These are phyloP conservation scores for Ophthalmolycus amberensis DNA, from an alignment of 2,113 vertebrate genomes.

Conservation along the genomic window DNA sequence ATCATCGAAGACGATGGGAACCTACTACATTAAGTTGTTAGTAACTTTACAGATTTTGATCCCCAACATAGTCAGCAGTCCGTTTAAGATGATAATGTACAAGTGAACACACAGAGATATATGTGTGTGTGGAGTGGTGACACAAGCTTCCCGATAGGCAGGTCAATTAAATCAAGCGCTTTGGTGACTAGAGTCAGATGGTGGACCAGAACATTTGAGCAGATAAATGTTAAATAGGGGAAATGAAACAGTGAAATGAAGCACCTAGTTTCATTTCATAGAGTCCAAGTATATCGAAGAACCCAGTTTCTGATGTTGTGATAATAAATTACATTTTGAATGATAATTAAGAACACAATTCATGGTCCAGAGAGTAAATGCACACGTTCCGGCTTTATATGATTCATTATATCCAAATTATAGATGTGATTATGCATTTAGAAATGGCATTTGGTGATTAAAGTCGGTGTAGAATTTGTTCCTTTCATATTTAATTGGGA, in stretches of 20 bases:
- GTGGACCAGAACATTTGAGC: slow-evolving; percentile 29
- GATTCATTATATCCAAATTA: background rate
- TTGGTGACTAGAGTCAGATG: slow-evolving; percentile 10
- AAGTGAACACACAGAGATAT: slow-evolving; percentile 44
- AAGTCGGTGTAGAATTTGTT: background rate
- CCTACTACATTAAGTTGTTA: background rate
- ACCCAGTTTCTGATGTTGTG: background rate
- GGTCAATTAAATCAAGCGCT: slow-evolving; percentile 32
- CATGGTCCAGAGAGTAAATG: slow-evolving; percentile 4
- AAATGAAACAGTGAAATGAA: slow-evolving; percentile 18
- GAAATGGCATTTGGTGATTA: slow-evolving; percentile 27
- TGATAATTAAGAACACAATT: slow-evolving; percentile 1
- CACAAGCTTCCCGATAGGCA: slow-evolving; percentile 35
- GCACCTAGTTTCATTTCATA: slow-evolving; percentile 13
- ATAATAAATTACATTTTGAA: background rate
- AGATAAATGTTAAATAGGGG: slow-evolving; percentile 26
- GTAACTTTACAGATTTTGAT: background rate
- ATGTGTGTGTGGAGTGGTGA: slow-evolving; percentile 19
- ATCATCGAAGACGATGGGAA: background rate
- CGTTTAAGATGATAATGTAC: slow-evolving; percentile 55
- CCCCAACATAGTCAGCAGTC: slow-evolving; percentile 49
- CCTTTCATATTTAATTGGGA: background rate
- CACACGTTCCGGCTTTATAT: background rate
- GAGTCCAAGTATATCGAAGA: slow-evolving; percentile 5
- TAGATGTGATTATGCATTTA: slow-evolving; percentile 10